Evolutionary conservation across 2,888 invertebrate species (phyloP), one percentile per base, ranked within the genome.

Genomic region (Stegana nigrithorax): DNA sequence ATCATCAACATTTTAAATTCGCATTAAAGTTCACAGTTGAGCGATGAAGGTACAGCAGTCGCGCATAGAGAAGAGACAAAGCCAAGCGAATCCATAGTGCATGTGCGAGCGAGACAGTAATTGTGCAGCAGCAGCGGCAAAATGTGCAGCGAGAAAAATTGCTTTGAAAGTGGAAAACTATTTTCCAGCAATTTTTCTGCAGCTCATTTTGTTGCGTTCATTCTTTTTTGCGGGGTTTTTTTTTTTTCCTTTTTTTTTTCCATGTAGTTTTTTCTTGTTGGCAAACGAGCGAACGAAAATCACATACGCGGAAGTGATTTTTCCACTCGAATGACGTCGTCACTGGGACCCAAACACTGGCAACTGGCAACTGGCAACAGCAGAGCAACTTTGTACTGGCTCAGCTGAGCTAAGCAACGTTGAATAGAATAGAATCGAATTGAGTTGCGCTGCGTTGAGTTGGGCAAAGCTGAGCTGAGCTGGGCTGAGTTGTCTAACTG

Each of bases 241-340:
- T 60, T 17, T n/a, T n/a, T n/a, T n/a, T n/a, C n/a, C n/a, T n/a
- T n/a, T n/a, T n/a, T n/a, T n/a, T n/a, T n/a, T n/a, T n/a, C n/a
- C n/a, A n/a, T n/a, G n/a, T n/a, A n/a, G n/a, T n/a, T n/a, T n/a
- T n/a, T n/a, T n/a, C n/a, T n/a, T n/a, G n/a, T n/a, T n/a, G n/a
- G n/a, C n/a, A n/a, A 42, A 66, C 67, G 78, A 47, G 25, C 17
- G 53, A 10, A 55, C 17, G 32, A 55, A 55, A 74, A 78, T 76
- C 75, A 76, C 80, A 76, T 76, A 76, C 80, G 72, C 75, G 75
- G 75, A 76, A 76, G 75, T 76, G 80, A 76, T 78, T 76, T 75
- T 80, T 75, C 71, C 73, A 75, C 78, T 71, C 67, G 70, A 75
- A 67, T 80, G 80, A 72, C 72, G 72, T 67, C 72, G 72, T 67